Base-by-base conservation (phyloP, 2,888 invertebrate genomes). In the Atethmia centrago region DNA sequence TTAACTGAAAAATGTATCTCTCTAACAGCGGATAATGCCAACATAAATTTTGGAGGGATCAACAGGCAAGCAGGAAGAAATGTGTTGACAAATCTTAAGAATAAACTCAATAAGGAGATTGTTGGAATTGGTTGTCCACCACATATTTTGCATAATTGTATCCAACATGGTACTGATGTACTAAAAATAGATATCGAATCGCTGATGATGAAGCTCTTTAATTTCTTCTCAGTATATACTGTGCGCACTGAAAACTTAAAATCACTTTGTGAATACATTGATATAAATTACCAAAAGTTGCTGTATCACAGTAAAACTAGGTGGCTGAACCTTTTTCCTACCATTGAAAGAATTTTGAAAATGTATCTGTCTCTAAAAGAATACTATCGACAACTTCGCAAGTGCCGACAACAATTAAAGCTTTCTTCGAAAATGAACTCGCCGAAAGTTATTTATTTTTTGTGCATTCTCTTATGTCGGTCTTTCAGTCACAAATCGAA, bases 401-500 rank as follows among this genome's bases (percentile, higher is more conserved):
- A 56, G 31, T 31, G 56, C 31, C 56, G 56, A 56, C 56, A 56
- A 31, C 10, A 21, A 7, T 28, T 9, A 28, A 56, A 31, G 19
- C 4, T 31, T 56, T 56, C 9, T 56, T 56, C 31, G 31, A 21
- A 31, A 19, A 56, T 56, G 56, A 56, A 31, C 56, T 56, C 9
- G 56, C 56, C 0, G 9, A 56, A 19, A 56, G 56, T 56, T 56
- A 28, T 56, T 31, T 55, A 55, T 55, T 28, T 55, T 55, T 55
- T 55, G 55, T 16, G 25, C 55, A 55, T 55, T 56, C 56, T 21
- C 56, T 56, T 56, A 51, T 51, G 56, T 31, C 31, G 56, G 56
- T 31, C 19, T 56, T 56, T 4, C 56, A 56, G 31, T 56, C 56
- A 56, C 21, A 56, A 56, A 56, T 19, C 21, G 31, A 3, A 31